Base-by-base conservation (phyloP, 2,113 vertebrate species). In the Hemicordylus capensis region DNA sequence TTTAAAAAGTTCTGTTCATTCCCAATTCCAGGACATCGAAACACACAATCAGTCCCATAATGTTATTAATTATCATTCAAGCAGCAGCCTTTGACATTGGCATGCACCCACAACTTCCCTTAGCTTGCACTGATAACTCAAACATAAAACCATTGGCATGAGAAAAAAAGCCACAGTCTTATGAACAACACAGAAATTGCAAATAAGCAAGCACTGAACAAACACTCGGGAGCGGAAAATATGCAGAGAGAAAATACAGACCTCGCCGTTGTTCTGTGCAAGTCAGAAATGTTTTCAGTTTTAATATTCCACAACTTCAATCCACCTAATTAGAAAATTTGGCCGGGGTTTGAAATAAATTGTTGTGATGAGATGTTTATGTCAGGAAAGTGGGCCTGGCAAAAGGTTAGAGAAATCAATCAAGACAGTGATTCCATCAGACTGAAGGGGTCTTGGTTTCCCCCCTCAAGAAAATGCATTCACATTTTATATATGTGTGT, bases 51-150 rank as follows among this genome's bases (percentile, higher is more conserved):
- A 93, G 88, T 78, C 85, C 88, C 89, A 92, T 95, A 93, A 94
- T 91, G 87, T 93, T 91, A 94, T 95, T 94, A 94, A 95, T 95
- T 95, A 94, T 93, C 91, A 93, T 90, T 93, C 93, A 88, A 92
- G 88, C 37, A 6, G 89, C 89, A 93, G 92, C 92, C 94, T 94
- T 95, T 93, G 91, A 94, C 93, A 94, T 89, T 93, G 93, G 91
- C 91, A 92, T 88, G 93, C 85, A 91, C 93, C 91, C 92, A 93
- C 86, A 93, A 89, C 80, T 88, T 94, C 90, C 89, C 86, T 83
- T 63, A 48, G 70, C 56, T 37, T 94, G 86, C 86, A 90, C 91
- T 89, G 87, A 85, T 91, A 92, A 92, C 89, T 93, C 93, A 91
- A 89, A 95, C 92, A 92, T 92, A 93, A 94, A 95, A 94, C 92